These are phyloP conservation scores for Donacobius atricapilla DNA, from an alignment of 2,113 vertebrate species.

Conservation along the genomic window DNA sequence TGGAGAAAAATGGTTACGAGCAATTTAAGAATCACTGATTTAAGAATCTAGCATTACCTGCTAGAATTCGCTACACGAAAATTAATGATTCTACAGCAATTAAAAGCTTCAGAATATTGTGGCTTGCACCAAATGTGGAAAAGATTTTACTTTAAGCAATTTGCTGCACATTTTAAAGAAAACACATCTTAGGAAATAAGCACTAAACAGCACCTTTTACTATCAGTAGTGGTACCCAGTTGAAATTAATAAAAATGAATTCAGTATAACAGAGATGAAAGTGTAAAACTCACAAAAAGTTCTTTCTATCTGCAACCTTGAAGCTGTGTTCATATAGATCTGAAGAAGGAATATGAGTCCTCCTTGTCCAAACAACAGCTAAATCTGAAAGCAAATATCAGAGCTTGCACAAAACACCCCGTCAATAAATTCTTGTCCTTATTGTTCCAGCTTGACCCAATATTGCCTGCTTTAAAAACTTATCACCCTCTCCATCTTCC, in stretches of 20 bases:
- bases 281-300: background rate
- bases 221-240: background rate
- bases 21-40: background rate
- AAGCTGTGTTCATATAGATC: conserved; percentile 21
- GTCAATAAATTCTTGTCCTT: conserved; percentile 55
- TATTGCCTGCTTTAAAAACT: conserved; percentile 29
- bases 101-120: background rate
- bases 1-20: no score
- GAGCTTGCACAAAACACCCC: conserved; percentile 30
- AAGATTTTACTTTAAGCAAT: background rate
- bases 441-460: conserved; percentile 31
- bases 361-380: conserved; percentile 66
- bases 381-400: conserved; percentile 70
- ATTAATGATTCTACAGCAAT: background rate
- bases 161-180: background rate
- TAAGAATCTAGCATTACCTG: background rate
- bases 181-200: background rate
- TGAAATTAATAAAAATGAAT: background rate
- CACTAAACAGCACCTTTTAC: background rate
- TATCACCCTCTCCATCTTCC: background rate
- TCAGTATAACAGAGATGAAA: background rate
- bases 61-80: background rate
- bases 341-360: conserved; percentile 45
- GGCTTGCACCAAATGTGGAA: background rate
- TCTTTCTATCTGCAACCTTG: conserved; percentile 52